Base-by-base conservation (phyloP, 2,888 invertebrate species). In the Fissipunctia ypsillon region DNA sequence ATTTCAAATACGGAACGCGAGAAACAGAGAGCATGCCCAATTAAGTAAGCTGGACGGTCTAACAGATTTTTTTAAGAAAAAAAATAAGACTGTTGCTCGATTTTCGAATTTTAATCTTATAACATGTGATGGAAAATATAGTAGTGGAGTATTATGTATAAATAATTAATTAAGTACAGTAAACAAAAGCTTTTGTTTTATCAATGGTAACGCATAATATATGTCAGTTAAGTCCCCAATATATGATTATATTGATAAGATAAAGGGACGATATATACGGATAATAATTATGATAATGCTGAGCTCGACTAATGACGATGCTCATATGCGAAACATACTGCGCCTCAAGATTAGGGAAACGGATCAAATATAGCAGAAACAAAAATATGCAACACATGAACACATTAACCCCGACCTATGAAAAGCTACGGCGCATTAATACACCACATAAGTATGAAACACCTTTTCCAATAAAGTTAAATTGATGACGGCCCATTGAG, bases 21-120 rank as follows among this genome's bases (percentile, higher is more conserved):
- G 31, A 45, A n/a, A n/a, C n/a, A n/a, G 60, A 48, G 22, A 69
- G 54, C 81, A 69, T 80, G 81, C 54, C 57, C 80, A 80, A 69
- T 63, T 41, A 54, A 31, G 16, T 25, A 41, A 69, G 56, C n/a
- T 25, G 50, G 38, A 35, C 31, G 31, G 28, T 22, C 12, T 3
- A 28, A 31, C 48, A 0, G 25, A n/a, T 43, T 43, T 66, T 67
- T 45, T 28, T 6, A 5, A 3, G 19, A 38, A 69, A 61, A 48
- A 76, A 76, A 38, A 61, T 14, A 41, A 43, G 4, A 50, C 9
- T 9, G 5, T 22, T 50, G 28, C 19, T 70, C 31, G 10, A 59
- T 64, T 78, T 76, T 78, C 19, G 16, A 70, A 63, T 50, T 45
- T 50, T 7, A 43, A 35, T 56, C 35, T 56, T 77, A 22, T 19